Evolutionary conservation across 2,888 invertebrate genomes (phyloP).

Genomic region (Erebia epiphron): DNA sequence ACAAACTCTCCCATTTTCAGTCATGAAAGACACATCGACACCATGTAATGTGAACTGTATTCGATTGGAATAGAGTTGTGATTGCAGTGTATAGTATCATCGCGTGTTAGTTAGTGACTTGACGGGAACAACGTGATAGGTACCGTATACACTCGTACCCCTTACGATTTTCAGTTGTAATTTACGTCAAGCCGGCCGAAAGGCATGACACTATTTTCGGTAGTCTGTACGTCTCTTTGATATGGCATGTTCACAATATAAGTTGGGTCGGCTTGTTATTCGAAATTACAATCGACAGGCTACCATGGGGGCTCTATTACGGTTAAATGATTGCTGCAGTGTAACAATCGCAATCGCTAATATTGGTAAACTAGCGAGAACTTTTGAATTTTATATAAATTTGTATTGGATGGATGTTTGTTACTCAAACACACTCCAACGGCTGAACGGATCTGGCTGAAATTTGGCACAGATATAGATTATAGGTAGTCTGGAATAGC

Average conservation of each 20-base stretch:
- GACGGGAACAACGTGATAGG: conserved; percentile 30
- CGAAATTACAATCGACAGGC: conserved; percentile 3
- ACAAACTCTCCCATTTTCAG: conserved; percentile 28
- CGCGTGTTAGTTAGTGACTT: conserved; percentile 29
- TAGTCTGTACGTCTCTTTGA: neutral
- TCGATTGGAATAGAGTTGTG: conserved; percentile 14
- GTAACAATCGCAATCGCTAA: too few species aligned
- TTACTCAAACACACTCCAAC: too few species aligned
- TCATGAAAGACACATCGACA: conserved; percentile 19
- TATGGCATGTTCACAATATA: conserved; percentile 5
- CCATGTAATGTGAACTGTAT: conserved; percentile 20
- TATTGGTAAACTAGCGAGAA: too few species aligned
- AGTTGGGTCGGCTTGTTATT: neutral
- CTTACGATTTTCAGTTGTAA: conserved; percentile 34
- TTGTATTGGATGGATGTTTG: too few species aligned
- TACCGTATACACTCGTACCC: conserved; percentile 16
- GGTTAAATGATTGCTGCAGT: too few species aligned
- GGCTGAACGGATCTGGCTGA: too few species aligned
- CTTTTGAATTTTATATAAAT: too few species aligned
- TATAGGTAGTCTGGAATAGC: too few species aligned
- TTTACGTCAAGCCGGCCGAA: conserved; percentile 35
- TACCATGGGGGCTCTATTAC: neutral
- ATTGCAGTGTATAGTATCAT: conserved; percentile 6
- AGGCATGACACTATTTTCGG: conserved; percentile 18
- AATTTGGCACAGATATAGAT: too few species aligned